These are phyloP conservation scores for Lordiphosa stackelbergi DNA, from an alignment of 1,140 invertebrate genomes.

Conservation along the genomic window DNA sequence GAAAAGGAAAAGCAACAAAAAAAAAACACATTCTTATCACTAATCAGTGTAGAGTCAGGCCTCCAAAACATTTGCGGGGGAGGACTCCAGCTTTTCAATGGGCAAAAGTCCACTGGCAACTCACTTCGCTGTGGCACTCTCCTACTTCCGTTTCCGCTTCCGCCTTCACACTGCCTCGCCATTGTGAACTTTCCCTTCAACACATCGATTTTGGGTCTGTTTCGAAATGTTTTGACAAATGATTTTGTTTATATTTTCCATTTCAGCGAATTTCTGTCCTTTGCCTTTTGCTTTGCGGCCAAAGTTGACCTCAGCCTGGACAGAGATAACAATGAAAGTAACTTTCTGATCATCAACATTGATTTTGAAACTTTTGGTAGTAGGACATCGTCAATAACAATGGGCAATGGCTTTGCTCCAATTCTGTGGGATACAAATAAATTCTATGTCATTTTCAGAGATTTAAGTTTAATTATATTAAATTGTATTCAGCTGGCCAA, in stretches of 20 bases:
- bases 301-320: conserved; percentile 13
- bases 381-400: conserved; percentile 39
- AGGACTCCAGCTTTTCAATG: background rate
- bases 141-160: conserved; percentile 49
- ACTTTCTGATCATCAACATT: conserved; percentile 62
- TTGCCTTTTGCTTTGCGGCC: conserved; percentile 52
- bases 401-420: conserved; percentile 33
- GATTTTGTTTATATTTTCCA: conserved; percentile 75
- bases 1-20: conserved; percentile 8
- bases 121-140: conserved; percentile 18
- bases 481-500: conserved; percentile 5
- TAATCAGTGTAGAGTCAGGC: conserved; percentile 45
- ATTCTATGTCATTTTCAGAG: conserved; percentile 60
- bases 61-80: background rate
- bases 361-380: conserved; percentile 48
- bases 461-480: conserved; percentile 48
- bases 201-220: conserved; percentile 23
- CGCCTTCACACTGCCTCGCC: conserved; percentile 38
- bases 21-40: conserved; percentile 49
- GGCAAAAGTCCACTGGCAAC: background rate
- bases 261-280: conserved; percentile 61
- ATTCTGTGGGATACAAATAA: conserved; percentile 45
- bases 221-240: conserved; percentile 73
- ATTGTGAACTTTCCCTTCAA: conserved; percentile 33
- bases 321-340: conserved; percentile 57